Conservation (phyloP, 2,888 invertebrate species). For the Tenthredo livida region DNA sequence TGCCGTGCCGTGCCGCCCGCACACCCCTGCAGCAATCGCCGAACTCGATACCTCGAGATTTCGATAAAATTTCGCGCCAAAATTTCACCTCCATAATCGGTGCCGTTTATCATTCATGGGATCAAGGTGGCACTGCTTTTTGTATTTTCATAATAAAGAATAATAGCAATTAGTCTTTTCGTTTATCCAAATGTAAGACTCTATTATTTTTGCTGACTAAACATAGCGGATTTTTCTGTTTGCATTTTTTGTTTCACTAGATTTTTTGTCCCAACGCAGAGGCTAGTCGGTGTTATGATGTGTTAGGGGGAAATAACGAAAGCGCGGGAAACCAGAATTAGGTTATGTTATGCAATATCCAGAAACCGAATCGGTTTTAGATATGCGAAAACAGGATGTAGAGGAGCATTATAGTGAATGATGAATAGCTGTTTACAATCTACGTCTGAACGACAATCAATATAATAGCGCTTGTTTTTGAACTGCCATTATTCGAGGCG, state of each 20-base stretch:
- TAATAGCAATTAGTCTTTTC: background rate
- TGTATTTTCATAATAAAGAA: background rate
- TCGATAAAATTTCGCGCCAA: conserved; percentile 38
- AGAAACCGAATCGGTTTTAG: background rate
- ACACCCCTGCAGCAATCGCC: background rate
- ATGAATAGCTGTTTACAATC: background rate
- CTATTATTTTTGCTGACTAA: background rate
- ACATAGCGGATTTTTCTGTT: background rate
- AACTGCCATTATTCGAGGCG: background rate
- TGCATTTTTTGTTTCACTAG: background rate
- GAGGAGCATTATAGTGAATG: background rate
- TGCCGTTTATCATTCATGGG: background rate
- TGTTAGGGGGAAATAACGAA: background rate
- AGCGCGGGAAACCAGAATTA: background rate
- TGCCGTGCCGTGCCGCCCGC: background rate
- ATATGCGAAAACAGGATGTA: background rate
- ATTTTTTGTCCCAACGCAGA: background rate
- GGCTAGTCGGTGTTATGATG: background rate
- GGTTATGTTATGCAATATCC: background rate
- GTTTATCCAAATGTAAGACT: background rate
- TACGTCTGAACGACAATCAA: background rate
- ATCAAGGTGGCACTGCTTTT: background rate
- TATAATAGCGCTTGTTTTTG: background rate
- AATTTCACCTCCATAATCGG: background rate
- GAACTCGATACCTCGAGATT: conserved; percentile 25